Evolutionary conservation across 2,888 invertebrate species (phyloP), one percentile per base, ranked within the genome.

Genomic region (Apeira syringaria): DNA sequence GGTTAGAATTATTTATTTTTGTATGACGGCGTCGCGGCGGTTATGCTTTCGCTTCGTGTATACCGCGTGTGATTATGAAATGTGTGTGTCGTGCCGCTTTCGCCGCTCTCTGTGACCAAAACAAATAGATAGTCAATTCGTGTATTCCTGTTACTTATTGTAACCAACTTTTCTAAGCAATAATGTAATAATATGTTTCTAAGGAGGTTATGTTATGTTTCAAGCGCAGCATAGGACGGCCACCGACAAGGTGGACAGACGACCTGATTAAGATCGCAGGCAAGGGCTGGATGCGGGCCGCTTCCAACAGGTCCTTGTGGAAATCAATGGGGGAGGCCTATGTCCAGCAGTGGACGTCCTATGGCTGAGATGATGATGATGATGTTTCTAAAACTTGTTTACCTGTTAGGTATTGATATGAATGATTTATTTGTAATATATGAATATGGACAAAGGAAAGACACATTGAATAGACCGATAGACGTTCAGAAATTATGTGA

Each of bases 1-100:
- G 46, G 47, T 43, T 65, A 58, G 74, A n/a, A 30, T 50, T 50
- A 50, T 50, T 52, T 55, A 75, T 69, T 75, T 76, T 76, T 73
- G 62, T 71, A 70, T 64, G 53, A 63, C 50, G 50, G 24, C 32
- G 29, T 22, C 2, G 24, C 43, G 30, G 9, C 8, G 5, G 28
- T 6, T 13, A n/a, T 7, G 29, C 22, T 22, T 20, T 38, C 28
- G 28, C 11, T 17, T 5, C 20, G 37, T 27, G 25, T 35, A 7
- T 2, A 26, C 10, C 7, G 17, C 25, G 33, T 33, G 36, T 43
- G 10, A 35, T 33, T 22, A 22, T 34, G 17, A 25, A 29, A 30
- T 30, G 29, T 42, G 17, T 26, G 20, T 25, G 20, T 37, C 24
- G 12, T 28, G 29, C 20, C 20, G 38, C 33, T 49, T 51, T 18